Evolutionary conservation across 2,888 invertebrate genomes (phyloP), one percentile per base, ranked within the genome.

Genomic region (Gerris lacustris): DNA sequence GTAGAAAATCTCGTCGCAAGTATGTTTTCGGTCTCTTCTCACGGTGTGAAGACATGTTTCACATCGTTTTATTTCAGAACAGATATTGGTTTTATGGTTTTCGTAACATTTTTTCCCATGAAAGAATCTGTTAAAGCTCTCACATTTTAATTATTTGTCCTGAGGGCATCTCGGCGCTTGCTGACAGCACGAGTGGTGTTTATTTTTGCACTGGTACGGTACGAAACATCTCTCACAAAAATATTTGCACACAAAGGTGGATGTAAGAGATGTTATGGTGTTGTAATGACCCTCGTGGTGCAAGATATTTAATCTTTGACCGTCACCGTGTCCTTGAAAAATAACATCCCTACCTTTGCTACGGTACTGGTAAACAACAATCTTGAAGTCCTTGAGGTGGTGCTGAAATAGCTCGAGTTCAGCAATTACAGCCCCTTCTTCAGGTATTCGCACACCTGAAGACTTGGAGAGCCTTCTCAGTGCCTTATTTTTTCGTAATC

Each of bases 401-500:
- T 44, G 44, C 64, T 72, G 72, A 43, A 72, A 63, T 47, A 67
- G 55, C 18, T 67, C 63, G 5, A 70, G 17, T 67, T 70, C 63
- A 5, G 63, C 17, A 6, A 70, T 63, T n/a, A n/a, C n/a, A n/a
- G n/a, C n/a, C 44, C 17, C 68, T 17, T 1, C 47, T 67, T 18
- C 18, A 43, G 11, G 64, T 69, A 67, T 17, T 67, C 45, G 70
- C 70, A 9, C 70, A 63, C 62, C 73, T 70, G 66, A 74, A 74
- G 5, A 63, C 67, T 4, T 62, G 71, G 7, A 69, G 5, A 0
- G 75, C 74, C 15, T 63, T 73, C 0, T 72, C 73, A 2, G 73
- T 71, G 0, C 74, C 74, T 6, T 75, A 55, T 15, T 73, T 73
- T 5, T 71, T 11, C 9, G 72, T n/a, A n/a, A n/a, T n/a, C n/a